These are phyloP conservation scores for Forpus xanthops DNA, from an alignment of 2,797 vertebrate species.

Conservation along the genomic window DNA sequence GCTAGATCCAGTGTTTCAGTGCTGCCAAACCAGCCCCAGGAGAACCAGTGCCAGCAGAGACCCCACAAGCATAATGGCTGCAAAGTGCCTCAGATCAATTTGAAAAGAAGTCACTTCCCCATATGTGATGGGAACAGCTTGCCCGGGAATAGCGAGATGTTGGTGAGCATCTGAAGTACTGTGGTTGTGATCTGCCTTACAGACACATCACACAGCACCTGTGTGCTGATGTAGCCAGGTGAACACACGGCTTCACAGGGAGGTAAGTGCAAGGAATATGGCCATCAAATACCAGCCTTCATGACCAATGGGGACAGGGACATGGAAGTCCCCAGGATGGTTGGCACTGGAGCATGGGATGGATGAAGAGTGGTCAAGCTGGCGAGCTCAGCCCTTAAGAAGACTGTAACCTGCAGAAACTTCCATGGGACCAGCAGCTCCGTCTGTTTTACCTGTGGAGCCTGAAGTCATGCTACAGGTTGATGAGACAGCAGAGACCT, in stretches of 20 bases:
- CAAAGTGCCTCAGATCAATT: neutral
- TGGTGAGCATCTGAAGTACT: neutral
- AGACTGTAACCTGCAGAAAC: neutral
- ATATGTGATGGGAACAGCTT: neutral
- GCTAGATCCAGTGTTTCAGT: neutral
- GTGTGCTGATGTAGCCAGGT: fast-evolving
- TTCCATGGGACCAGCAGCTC: neutral
- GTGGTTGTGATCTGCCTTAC: neutral
- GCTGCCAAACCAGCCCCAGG: neutral
- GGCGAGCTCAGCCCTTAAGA: neutral
- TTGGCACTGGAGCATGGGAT: neutral
- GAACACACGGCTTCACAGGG: fast-evolving
- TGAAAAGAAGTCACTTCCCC: neutral
- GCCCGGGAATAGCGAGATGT: fast-evolving
- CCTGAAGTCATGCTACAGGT: neutral
- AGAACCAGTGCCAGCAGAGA: neutral
- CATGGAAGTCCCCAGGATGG: fast-evolving
- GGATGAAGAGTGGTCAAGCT: fast-evolving
- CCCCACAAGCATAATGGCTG: neutral
- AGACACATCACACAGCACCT: neutral
- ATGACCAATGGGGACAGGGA: neutral
- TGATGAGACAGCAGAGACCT: neutral
- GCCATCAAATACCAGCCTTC: neutral
- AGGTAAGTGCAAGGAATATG: neutral
- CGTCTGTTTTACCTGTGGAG: neutral